phyloP scores from a whole-genome alignment of 2,113 vertebrate species.

The Chamaetylas fuelleborni region DNA sequence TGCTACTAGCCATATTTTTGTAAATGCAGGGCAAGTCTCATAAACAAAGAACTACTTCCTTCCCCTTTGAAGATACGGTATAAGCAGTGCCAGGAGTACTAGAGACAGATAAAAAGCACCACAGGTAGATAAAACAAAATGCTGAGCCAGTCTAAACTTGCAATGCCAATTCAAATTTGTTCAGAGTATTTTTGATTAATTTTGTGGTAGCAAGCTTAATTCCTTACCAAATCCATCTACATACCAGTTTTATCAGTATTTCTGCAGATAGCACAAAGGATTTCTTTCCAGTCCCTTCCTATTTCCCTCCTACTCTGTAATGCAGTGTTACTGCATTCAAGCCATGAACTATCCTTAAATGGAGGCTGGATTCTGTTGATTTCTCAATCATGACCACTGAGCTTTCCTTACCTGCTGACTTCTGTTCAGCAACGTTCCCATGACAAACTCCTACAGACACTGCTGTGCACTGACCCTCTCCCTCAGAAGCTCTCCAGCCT shows the following conservation, averaged over 20 bases:
- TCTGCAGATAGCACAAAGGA: not conserved
- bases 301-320: not conserved
- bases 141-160: conserved; percentile 17
- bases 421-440: not conserved
- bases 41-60: not conserved
- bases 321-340: not conserved
- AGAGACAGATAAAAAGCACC: not conserved
- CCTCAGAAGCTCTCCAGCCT: not conserved
- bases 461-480: not conserved
- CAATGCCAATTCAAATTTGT: conserved; percentile 35
- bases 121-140: not conserved
- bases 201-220: not conserved
- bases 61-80: not conserved
- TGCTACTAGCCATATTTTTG: not conserved
- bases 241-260: not conserved
- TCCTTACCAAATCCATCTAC: not conserved
- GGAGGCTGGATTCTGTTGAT: not conserved
- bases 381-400: not conserved
- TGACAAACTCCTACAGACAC: not conserved
- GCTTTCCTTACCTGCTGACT: not conserved
- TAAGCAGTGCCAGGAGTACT: not conserved
- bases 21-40: not conserved
- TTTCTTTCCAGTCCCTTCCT: not conserved
- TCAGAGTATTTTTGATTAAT: conserved; percentile 23
- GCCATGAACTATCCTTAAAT: not conserved